Evolutionary conservation across 2,113 vertebrate species (phyloP).

Genomic region (Diglossa brunneiventris): DNA sequence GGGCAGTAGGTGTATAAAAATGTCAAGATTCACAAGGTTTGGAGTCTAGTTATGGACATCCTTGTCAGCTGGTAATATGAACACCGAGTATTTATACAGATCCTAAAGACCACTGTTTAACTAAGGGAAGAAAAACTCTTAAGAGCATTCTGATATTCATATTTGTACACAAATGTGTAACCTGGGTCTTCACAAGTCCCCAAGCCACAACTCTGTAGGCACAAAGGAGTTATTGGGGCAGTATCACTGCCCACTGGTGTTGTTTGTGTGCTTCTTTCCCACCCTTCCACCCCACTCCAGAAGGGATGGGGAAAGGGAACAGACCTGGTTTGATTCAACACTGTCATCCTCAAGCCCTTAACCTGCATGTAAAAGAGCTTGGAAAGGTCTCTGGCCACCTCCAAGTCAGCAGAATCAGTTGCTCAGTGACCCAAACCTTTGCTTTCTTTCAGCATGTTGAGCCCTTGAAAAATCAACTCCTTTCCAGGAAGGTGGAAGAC

Average conservation of each 20-base stretch:
- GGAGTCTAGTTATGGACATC: background rate
- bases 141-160: background rate
- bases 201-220: background rate
- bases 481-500: background rate
- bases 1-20: background rate
- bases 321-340: background rate
- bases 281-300: background rate
- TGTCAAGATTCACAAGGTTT: background rate
- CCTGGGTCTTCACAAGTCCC: background rate
- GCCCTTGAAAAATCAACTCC: background rate
- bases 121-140: background rate
- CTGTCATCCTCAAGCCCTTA: background rate
- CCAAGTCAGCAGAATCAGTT: background rate
- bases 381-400: background rate
- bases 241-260: background rate
- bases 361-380: background rate
- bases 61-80: background rate
- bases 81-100: background rate
- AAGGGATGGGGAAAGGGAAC: background rate
- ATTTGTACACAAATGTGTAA: background rate
- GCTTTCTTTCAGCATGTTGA: background rate
- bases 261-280: background rate
- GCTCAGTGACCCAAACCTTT: background rate
- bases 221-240: background rate
- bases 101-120: background rate